Conservation (phyloP, 2,113 vertebrate genomes). For the Xiphorhynchus elegans region DNA sequence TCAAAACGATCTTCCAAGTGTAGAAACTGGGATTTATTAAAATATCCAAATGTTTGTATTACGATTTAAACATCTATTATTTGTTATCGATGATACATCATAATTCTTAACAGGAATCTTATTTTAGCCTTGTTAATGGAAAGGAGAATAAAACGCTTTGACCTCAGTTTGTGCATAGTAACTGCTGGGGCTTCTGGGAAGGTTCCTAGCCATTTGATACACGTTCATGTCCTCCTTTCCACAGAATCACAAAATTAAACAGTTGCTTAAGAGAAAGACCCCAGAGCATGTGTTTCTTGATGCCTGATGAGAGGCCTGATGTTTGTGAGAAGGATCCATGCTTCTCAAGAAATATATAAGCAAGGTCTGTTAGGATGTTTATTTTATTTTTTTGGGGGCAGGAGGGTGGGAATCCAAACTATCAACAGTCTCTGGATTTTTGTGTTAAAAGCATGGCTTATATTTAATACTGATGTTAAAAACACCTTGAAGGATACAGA, state of each 20-base stretch:
- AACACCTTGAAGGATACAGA: not conserved
- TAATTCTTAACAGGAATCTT: not conserved
- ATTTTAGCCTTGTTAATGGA: not conserved
- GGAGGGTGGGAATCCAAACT: fast-evolving
- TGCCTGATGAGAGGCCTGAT: not conserved
- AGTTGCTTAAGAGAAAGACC: not conserved
- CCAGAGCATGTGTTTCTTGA: not conserved
- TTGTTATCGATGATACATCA: not conserved
- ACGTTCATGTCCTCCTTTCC: not conserved
- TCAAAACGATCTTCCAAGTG: not conserved
- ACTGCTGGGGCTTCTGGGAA: not conserved
- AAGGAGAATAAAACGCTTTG: not conserved
- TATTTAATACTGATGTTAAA: not conserved
- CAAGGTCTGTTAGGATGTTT: not conserved
- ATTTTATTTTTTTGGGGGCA: too few relatives aligned
- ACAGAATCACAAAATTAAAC: not conserved
- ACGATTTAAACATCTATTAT: not conserved
- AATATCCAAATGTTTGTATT: not conserved
- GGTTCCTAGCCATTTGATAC: not conserved
- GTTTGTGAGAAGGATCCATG: not conserved
- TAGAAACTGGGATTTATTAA: not conserved
- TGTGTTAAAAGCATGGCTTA: not conserved
- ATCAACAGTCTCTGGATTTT: not conserved
- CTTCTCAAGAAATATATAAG: not conserved
- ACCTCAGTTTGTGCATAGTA: not conserved